Evolutionary conservation across 2,797 vertebrate genomes (phyloP).

Genomic region (Pampus argenteus): DNA sequence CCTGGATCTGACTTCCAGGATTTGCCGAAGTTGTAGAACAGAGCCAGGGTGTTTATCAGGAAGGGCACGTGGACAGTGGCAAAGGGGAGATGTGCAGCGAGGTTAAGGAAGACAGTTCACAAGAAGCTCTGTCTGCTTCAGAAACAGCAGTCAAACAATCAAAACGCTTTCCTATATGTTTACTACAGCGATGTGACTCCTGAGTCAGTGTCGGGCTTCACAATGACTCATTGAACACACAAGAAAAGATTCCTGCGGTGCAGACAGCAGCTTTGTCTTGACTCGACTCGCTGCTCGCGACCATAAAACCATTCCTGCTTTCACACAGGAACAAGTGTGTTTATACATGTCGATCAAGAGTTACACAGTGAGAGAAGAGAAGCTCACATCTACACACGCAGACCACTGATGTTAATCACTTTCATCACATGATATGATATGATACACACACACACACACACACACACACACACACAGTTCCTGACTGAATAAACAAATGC

Average conservation of each 20-base stretch:
- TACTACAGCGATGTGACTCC: neutral
- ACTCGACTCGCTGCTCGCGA: too few species aligned
- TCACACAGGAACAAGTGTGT: too few species aligned
- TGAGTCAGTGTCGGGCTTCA: neutral
- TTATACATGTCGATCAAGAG: too few species aligned
- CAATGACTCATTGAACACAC: neutral
- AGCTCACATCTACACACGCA: too few species aligned
- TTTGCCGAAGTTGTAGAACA: slow-evolving; percentile 99
- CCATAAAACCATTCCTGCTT: too few species aligned
- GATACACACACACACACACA: neutral
- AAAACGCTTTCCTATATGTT: neutral
- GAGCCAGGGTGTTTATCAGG: slow-evolving; percentile 93
- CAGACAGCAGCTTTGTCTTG: neutral
- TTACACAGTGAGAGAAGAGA: too few species aligned
- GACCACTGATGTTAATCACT: neutral
- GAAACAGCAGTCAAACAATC: neutral
- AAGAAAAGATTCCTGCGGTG: neutral
- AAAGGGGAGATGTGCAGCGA: slow-evolving; percentile 91
- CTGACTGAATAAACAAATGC: neutral
- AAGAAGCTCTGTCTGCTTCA: neutral
- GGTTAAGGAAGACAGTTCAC: slow-evolving; percentile 86
- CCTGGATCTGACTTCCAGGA: slow-evolving; percentile 99
- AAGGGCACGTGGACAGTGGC: slow-evolving; percentile 96
- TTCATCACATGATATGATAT: slow-evolving; percentile 6
- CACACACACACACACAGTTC: neutral